Base-by-base conservation (phyloP, 2,113 vertebrate genomes). In the Coracopsis vasa region DNA sequence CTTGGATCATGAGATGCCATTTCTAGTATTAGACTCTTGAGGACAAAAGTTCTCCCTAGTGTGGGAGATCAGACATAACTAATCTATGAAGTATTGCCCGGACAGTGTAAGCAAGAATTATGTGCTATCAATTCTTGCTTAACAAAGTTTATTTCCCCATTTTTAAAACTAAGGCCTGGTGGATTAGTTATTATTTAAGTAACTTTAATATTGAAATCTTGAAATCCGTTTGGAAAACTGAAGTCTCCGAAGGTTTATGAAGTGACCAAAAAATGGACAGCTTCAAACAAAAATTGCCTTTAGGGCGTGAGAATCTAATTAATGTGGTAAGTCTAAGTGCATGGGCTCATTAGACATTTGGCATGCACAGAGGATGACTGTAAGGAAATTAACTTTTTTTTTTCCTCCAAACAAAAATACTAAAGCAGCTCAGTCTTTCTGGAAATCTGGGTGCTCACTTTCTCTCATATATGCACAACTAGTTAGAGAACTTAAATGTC, bases 231-330 rank as follows among this genome's bases (percentile, higher is more conserved):
- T 95, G 85, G 95, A 94, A 94, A 83, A 72, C 47, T 64, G 17
- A 15, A 84, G 80, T 94, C 94, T 94, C 95, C 79, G 75, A 95
- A 88, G 86, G 86, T 81, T 96, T 96, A 31, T 84, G 48, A 94
- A 94, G 91, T 86, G 45, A 79, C 56, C 1, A 1, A 93, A 80
- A 60, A 84, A 78, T 54, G 75, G 56, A 66, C 69, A 60, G 67
- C 61, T 86, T 96, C 75, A 80, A 90, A 90, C 54, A 84, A 14
- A 14, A 2, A 3, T 31, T 81, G 82, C 72, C 88, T 94, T 92
- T 67, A 66, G 95, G 88, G 88, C 56, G 11, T 96, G 92, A 94
- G 95, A 96, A 95, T 41, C 23, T 80, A 84, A 75, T 94, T 90
- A 67, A 41, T 80, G 72, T 92, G 81, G 62, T 61, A 75, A 87